Conservation (phyloP, 2,113 vertebrate species). For the Pseudolaguvia tuberculata region DNA sequence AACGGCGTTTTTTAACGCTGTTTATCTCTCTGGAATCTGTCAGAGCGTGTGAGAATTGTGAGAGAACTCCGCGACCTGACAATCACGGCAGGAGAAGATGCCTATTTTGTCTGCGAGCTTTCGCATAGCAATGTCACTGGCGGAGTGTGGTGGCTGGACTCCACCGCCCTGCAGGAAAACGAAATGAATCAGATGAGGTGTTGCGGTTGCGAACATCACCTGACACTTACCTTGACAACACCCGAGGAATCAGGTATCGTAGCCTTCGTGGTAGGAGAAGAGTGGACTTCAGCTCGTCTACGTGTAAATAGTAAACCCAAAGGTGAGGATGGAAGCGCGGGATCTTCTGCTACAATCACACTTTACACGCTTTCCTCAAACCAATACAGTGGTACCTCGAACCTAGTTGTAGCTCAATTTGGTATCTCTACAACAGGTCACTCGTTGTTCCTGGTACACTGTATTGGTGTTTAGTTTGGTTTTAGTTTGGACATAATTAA, state of each 20-base stretch:
- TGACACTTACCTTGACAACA: slow-evolving; percentile 88
- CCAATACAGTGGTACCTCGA: too few relatives aligned
- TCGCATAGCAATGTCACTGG: slow-evolving; percentile 75
- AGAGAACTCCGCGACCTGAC: slow-evolving; percentile 77
- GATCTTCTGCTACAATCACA: neutral
- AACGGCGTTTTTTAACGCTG: too few relatives aligned
- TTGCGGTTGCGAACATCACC: slow-evolving; percentile 77
- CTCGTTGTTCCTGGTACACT: too few relatives aligned
- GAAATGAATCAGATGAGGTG: slow-evolving; percentile 84
- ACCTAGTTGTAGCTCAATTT: too few relatives aligned
- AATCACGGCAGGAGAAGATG: slow-evolving; percentile 80
- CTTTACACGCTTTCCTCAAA: too few relatives aligned
- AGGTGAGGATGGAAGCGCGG: slow-evolving; percentile 55
- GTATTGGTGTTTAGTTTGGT: neutral
- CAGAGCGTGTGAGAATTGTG: slow-evolving; percentile 75
- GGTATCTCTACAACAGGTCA: too few relatives aligned
- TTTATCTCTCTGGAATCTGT: neutral
- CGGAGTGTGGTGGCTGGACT: slow-evolving; percentile 83
- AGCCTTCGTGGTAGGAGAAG: slow-evolving; percentile 69
- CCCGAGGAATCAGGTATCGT: slow-evolving; percentile 79
- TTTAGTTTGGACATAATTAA: neutral
- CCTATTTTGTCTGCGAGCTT: slow-evolving; percentile 82
- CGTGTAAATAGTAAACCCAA: slow-evolving; percentile 73
- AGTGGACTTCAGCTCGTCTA: slow-evolving; percentile 63
- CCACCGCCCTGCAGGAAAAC: slow-evolving; percentile 79